Evolutionary conservation across 2,113 vertebrate species (phyloP).

Genomic region (Catharus fuscescens): DNA sequence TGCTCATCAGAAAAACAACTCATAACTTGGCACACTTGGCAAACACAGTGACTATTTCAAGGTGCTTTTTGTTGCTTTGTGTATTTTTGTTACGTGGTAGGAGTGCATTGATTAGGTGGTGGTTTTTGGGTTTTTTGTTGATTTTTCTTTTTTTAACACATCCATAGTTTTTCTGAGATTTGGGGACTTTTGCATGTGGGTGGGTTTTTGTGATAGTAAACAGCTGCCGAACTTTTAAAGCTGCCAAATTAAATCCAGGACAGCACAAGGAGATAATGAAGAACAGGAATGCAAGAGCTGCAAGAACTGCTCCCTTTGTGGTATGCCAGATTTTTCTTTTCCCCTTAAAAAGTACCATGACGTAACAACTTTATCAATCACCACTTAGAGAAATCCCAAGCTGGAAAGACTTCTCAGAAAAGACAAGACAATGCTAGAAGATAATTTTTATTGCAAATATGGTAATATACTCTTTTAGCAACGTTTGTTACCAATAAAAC

Average conservation of each 20-base stretch:
- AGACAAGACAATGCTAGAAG: neutral
- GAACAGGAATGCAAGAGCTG: conserved; percentile 55
- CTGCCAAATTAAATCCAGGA: conserved; percentile 62
- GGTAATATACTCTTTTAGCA: neutral
- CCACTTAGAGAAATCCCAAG: neutral
- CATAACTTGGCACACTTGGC: neutral
- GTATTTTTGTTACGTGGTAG: neutral
- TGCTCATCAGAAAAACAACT: neutral
- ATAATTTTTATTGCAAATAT: neutral
- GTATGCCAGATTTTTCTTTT: conserved; percentile 11
- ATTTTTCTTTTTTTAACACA: neutral
- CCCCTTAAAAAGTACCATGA: conserved; percentile 33
- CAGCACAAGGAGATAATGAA: conserved; percentile 63
- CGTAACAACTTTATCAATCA: conserved; percentile 41
- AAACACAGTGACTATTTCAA: neutral
- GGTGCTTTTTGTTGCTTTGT: neutral
- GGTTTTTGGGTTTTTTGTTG: neutral
- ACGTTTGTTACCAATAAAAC: conserved; percentile 15
- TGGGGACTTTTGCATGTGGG: conserved; percentile 49
- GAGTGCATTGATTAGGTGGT: neutral
- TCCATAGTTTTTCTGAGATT: conserved; percentile 11
- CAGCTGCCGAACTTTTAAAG: conserved; percentile 50
- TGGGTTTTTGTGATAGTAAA: conserved; percentile 70
- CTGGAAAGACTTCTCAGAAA: neutral
- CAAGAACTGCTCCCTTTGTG: conserved; percentile 29